Evolutionary conservation across 2,113 vertebrate genomes (phyloP), one percentile per base, ranked within the genome.

Genomic region (Willisornis vidua): DNA sequence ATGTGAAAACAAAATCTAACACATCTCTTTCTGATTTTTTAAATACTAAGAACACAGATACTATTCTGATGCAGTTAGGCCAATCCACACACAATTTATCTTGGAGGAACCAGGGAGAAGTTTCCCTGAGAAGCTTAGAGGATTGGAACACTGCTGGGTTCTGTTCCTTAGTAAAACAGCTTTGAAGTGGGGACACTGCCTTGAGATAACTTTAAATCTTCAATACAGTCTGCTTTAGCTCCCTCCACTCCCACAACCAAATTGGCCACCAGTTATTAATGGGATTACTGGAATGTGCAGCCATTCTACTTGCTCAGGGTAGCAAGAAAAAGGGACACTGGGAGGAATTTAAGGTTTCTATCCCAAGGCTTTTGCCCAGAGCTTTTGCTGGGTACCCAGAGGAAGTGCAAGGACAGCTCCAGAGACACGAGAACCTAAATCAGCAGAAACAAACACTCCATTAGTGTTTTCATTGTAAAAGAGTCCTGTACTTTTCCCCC

Each of bases 391-490:
- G 33, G 45, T 63, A 37, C 37, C 63, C 43, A 74, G 5, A 3
- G 83, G 76, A 94, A 54, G 37, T 75, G 66, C 89, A 89, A 92
- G n/a, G 70, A 70, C 91, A 89, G 81, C 68, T 93, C 89, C 91
- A 96, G 80, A 93, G 68, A 89, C 59, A 89, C 57, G 81, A 94
- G 57, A 94, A 89, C 70, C 93, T 96, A 94, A 94, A 94, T 81
- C 81, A 91, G 89, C 73, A 93, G 74, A 94, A 95, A 95, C 66
- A 94, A 91, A 95, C 37, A 39, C 87, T 94, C 54, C 73, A 72
- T 94, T 86, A 90, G 80, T 24, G 83, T 48, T 84, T 70, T 55
- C 43, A 79, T 33, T 33, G 58, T 58, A 89, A 62, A 70, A 46
- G 22, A 13, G 6, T 10, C 31, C 90, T 59, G 58, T 49, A 66